Percentiles rank a stretch among this genome's conserved stretches.
Conservation (phyloP, 2,797 vertebrate genomes). For the Crax fasciolata region DNA sequence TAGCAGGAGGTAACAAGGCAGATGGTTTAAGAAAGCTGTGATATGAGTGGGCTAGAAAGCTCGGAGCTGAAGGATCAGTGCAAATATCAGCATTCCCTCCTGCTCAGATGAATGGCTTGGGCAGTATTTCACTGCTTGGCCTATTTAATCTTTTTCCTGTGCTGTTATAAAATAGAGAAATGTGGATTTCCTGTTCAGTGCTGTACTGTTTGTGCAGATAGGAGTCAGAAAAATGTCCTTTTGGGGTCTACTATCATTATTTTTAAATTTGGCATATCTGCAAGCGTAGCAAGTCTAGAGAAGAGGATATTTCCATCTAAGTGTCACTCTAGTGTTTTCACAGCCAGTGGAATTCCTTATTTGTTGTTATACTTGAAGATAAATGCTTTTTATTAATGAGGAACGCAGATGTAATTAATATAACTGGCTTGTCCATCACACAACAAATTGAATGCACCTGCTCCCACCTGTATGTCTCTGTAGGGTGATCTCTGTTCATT, state of each 20-base stretch:
- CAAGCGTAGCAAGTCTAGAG: slow-evolving; percentile 11
- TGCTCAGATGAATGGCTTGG: slow-evolving; percentile 24
- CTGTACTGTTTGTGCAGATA: not conserved
- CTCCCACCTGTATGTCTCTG: not conserved
- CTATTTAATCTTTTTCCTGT: slow-evolving; percentile 24
- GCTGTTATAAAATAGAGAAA: not conserved
- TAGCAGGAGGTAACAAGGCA: slow-evolving; percentile 18
- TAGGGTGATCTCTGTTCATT: not conserved
- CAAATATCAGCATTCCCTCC: slow-evolving; percentile 16
- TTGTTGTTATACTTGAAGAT: not conserved
- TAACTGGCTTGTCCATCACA: not conserved
- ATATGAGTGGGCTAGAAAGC: not conserved
- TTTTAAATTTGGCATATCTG: not conserved
- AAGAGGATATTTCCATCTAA: not conserved
- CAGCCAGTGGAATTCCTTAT: not conserved
- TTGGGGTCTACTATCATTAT: not conserved
- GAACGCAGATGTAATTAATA: not conserved
- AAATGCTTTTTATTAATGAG: not conserved
- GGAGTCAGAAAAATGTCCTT: not conserved
- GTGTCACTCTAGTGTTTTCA: not conserved
- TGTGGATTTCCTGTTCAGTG: not conserved
- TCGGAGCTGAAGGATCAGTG: not conserved
- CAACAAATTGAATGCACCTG: not conserved
- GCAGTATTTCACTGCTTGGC: slow-evolving; percentile 30
- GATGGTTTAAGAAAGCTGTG: not conserved